phyloP scores from a whole-genome alignment of 2,113 vertebrate species.

The Aegithalos caudatus region DNA sequence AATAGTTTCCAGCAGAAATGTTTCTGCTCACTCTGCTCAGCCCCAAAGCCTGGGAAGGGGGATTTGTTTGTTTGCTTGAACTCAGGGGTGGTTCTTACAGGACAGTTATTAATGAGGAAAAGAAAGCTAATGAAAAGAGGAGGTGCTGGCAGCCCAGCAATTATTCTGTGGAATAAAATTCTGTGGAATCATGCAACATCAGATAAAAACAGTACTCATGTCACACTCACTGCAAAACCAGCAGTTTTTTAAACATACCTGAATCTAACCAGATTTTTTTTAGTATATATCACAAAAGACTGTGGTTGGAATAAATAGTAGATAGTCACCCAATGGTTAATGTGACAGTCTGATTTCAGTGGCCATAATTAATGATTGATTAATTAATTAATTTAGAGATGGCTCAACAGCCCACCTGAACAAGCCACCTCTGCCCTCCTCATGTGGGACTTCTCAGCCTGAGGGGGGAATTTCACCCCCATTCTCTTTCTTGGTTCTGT shows the following conservation, averaged over 20 bases:
- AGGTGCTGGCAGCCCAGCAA: background rate
- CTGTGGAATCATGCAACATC: background rate
- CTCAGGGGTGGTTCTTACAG: background rate
- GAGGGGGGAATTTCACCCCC: background rate
- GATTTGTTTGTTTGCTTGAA: background rate
- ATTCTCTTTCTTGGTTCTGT: background rate
- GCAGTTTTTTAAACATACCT: background rate
- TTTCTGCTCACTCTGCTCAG: background rate
- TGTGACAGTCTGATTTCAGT: background rate
- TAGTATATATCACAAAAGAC: background rate
- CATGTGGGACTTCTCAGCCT: background rate
- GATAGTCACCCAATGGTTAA: background rate
- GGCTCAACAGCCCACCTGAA: background rate
- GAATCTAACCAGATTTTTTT: background rate
- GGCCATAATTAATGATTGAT: background rate
- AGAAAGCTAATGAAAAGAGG: background rate
- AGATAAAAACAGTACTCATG: background rate
- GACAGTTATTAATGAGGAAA: constrained; percentile 2
- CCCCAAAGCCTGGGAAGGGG: background rate
- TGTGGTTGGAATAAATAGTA: background rate
- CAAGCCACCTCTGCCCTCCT: background rate
- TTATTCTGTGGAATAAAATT: background rate
- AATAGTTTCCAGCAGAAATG: background rate
- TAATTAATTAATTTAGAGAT: background rate
- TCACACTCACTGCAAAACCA: background rate